Evolutionary conservation across 2,888 invertebrate species (phyloP).

Genomic region (Cryptocheilus praepositus): DNA sequence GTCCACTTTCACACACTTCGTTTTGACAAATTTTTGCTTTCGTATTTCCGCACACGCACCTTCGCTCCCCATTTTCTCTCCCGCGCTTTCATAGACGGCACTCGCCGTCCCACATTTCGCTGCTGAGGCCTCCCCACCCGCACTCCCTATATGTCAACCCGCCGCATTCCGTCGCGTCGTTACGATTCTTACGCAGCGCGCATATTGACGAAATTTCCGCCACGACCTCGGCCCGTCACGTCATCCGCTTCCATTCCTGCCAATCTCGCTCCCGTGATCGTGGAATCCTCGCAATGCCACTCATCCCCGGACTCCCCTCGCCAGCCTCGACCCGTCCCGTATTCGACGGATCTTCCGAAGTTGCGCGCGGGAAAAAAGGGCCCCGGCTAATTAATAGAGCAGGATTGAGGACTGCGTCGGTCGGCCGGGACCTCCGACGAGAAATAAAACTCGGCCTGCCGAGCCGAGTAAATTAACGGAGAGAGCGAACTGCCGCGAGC

Average conservation of each 20-base stretch:
- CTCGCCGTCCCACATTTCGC: too few relatives aligned
- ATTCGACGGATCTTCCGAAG: constrained; percentile 50
- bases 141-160: too few relatives aligned
- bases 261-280: constrained; percentile 44
- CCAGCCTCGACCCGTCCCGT: constrained; percentile 43
- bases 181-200: too few relatives aligned
- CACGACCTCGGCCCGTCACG: too few relatives aligned
- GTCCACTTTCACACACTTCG: too few relatives aligned
- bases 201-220: too few relatives aligned
- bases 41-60: too few relatives aligned
- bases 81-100: too few relatives aligned
- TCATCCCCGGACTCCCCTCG: constrained; percentile 24
- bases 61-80: too few relatives aligned
- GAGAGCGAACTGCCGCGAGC: constrained; percentile 54
- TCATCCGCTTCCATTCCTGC: too few relatives aligned
- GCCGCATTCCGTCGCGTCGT: too few relatives aligned
- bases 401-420: constrained; percentile 48
- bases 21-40: too few relatives aligned
- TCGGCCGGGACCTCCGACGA: constrained; percentile 30
- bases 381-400: constrained; percentile 60
- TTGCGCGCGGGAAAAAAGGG: constrained; percentile 49
- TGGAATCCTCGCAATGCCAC: constrained; percentile 45
- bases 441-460: constrained; percentile 49
- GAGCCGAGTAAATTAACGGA: constrained; percentile 58
- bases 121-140: not conserved